Evolutionary conservation across 2,797 vertebrate species (phyloP).

Genomic region (Bradypodion pumilum): DNA sequence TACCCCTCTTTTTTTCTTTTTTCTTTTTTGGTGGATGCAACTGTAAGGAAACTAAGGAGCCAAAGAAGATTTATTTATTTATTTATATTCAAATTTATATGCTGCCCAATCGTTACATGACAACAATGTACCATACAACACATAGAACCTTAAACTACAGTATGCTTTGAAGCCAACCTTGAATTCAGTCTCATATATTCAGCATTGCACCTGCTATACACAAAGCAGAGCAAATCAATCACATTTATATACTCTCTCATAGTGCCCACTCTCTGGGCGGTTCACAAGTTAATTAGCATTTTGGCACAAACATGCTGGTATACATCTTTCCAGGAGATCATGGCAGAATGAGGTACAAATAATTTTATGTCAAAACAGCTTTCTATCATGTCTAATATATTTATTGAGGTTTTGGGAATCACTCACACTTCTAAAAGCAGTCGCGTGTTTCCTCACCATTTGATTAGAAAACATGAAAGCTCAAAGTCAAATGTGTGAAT

Average conservation of each 20-base stretch:
- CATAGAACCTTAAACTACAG: background rate
- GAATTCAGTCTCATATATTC: background rate
- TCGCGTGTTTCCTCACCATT: background rate
- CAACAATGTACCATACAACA: slow-evolving; percentile 17
- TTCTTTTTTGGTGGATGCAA: background rate
- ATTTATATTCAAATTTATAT: too few relatives aligned
- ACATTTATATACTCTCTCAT: too few relatives aligned
- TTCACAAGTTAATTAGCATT: too few relatives aligned
- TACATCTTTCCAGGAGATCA: background rate
- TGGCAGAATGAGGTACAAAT: background rate
- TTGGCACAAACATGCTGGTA: too few relatives aligned
- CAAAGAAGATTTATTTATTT: too few relatives aligned
- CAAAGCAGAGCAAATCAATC: too few relatives aligned
- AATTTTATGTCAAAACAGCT: background rate
- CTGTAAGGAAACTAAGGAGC: slow-evolving; percentile 1
- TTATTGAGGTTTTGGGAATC: background rate
- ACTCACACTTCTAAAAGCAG: rapidly evolving
- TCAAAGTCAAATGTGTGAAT: background rate
- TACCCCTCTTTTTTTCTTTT: slow-evolving; percentile 11
- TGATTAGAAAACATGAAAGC: rapidly evolving
- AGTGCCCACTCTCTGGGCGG: too few relatives aligned
- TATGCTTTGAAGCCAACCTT: background rate
- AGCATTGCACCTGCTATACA: background rate
- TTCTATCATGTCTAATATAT: rapidly evolving
- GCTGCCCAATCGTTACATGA: too few relatives aligned